These are phyloP conservation scores for Stegodyphus dumicola DNA, from an alignment of 1,140 invertebrate genomes.

Conservation along the genomic window DNA sequence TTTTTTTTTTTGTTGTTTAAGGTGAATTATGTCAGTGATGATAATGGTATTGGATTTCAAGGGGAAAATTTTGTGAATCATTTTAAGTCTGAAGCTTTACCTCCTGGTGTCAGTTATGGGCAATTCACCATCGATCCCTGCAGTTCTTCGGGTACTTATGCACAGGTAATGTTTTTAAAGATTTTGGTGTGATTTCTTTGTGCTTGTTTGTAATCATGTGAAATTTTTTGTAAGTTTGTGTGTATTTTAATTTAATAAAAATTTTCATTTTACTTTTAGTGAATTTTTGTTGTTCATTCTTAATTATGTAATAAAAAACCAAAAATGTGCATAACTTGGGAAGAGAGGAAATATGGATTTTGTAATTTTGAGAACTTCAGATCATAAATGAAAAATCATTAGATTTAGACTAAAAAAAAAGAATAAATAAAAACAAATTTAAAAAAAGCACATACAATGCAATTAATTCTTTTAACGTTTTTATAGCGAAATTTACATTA, in stretches of 20 bases:
- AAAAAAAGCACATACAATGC: too few relatives aligned
- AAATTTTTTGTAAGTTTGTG: background rate
- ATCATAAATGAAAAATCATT: too few relatives aligned
- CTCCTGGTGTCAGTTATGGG: conserved; percentile 47
- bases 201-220: background rate
- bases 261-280: background rate
- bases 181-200: background rate
- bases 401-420: too few relatives aligned
- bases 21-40: conserved; percentile 49
- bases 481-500: too few relatives aligned
- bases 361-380: too few relatives aligned
- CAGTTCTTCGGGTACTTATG: conserved; percentile 38
- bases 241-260: background rate
- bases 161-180: conserved; percentile 24
- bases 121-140: conserved; percentile 41
- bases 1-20: too few relatives aligned
- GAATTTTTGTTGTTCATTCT: background rate
- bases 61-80: conserved; percentile 41
- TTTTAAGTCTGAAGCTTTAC: conserved; percentile 18
- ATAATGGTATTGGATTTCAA: conserved; percentile 36
- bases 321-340: too few relatives aligned
- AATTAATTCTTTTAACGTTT: too few relatives aligned
- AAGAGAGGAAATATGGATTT: too few relatives aligned
- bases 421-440: too few relatives aligned
- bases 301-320: too few relatives aligned